A percentile compares a stretch with the other conserved stretches of the same genome.
Evolutionary conservation across 2,888 invertebrate genomes (phyloP).

Genomic region (Sussaba pulchella): DNA sequence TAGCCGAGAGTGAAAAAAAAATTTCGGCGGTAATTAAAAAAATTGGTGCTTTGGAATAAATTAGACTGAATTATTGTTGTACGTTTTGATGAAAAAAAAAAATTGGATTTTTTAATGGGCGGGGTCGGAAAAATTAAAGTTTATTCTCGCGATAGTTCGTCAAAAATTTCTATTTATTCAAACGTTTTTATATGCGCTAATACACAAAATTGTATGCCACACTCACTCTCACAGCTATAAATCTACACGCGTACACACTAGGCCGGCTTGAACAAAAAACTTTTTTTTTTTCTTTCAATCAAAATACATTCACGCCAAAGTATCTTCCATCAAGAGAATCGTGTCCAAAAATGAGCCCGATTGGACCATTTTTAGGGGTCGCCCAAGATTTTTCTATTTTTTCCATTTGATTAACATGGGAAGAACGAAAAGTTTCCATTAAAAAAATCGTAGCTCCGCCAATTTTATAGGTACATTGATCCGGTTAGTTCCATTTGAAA

Average conservation of each 20-base stretch:
- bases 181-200: conserved; percentile 77
- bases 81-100: conserved; percentile 73
- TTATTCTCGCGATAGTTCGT: conserved; percentile 70
- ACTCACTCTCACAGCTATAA: conserved; percentile 63
- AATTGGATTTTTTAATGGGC: conserved; percentile 39
- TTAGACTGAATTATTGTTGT: conserved; percentile 84
- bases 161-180: conserved; percentile 76
- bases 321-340: no score
- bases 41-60: conserved; percentile 83
- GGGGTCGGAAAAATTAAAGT: conserved; percentile 49
- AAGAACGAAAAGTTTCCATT: no score
- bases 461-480: no score
- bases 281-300: no score
- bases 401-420: no score
- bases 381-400: no score
- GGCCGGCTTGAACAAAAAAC: no score
- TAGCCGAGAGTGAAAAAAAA: conserved; percentile 46
- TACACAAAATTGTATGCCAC: conserved; percentile 61
- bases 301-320: no score
- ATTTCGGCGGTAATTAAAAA: conserved; percentile 69
- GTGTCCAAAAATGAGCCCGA: no score
- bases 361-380: no score
- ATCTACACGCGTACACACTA: conserved; percentile 54
- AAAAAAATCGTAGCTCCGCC: no score
- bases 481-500: no score